phyloP scores from a whole-genome alignment of 2,113 vertebrate species.

The Sprattus sprattus region DNA sequence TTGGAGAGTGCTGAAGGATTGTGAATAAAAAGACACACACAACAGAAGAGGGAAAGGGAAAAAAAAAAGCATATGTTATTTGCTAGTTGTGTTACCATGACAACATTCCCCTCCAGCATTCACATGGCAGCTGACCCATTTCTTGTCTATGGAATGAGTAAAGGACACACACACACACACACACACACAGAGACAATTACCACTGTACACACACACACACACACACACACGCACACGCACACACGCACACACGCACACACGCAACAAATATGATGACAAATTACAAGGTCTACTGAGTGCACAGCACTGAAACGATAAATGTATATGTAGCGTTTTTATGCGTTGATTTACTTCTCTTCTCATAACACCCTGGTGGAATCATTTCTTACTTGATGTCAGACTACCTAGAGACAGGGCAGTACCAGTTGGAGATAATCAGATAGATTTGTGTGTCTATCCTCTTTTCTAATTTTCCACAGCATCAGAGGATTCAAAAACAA shows the following conservation, averaged over 20 bases:
- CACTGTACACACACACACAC: slow-evolving; percentile 21
- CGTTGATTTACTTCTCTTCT: neutral
- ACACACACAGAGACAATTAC: no score
- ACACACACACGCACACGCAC: neutral
- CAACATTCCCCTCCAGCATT: slow-evolving; percentile 59
- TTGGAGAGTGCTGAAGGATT: slow-evolving; percentile 50
- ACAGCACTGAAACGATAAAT: neutral
- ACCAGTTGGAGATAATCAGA: no score
- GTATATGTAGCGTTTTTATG: neutral
- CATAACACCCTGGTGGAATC: neutral
- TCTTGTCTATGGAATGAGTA: slow-evolving; percentile 47
- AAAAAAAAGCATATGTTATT: slow-evolving; percentile 42
- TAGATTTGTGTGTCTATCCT: neutral
- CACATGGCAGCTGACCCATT: slow-evolving; percentile 69
- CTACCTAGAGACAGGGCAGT: no score
- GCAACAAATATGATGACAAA: neutral
- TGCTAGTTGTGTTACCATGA: slow-evolving; percentile 62
- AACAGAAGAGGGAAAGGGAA: slow-evolving; percentile 12
- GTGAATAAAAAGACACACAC: neutral
- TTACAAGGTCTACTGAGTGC: neutral
- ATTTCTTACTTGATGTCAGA: neutral
- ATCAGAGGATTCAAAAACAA: no score
- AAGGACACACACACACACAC: neutral
- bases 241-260: neutral
- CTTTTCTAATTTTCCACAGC: neutral